These are phyloP conservation scores for Clarias platycephalus DNA, from an alignment of 2,797 vertebrate species.

Conservation along the genomic window DNA sequence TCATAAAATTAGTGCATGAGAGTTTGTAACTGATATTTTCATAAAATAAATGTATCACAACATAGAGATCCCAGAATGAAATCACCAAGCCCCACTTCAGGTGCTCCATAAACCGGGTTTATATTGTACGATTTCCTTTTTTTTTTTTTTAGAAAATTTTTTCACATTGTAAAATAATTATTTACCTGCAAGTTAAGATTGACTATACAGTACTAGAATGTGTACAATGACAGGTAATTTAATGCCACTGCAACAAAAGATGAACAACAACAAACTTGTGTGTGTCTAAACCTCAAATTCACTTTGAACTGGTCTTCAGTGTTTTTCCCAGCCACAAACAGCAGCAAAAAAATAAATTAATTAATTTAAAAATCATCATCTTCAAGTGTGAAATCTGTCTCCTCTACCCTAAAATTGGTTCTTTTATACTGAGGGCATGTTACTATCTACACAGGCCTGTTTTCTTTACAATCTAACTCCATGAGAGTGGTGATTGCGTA, in stretches of 20 bases:
- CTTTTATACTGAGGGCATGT: background rate
- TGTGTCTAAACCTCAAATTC: background rate
- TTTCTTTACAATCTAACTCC: background rate
- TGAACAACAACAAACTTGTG: background rate
- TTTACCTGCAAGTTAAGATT: background rate
- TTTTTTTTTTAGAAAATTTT: too few relatives aligned
- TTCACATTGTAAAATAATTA: background rate
- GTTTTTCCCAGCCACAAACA: background rate
- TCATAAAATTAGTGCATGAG: background rate
- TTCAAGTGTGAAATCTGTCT: background rate
- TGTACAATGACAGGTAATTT: background rate
- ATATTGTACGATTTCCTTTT: background rate
- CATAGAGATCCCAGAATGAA: background rate
- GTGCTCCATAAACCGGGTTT: background rate
- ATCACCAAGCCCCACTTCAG: background rate
- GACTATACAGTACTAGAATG: background rate
- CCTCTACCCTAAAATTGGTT: background rate
- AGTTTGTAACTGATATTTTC: background rate
- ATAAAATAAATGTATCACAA: background rate
- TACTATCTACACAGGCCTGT: background rate
- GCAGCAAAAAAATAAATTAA: background rate
- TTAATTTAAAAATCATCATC: too few relatives aligned
- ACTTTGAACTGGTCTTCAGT: background rate
- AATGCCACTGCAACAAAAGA: background rate
- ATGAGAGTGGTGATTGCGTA: too few relatives aligned